phyloP scores from a whole-genome alignment of 37 sponge, comb jelly and placozoan species.

The Haliclona indistincta region DNA sequence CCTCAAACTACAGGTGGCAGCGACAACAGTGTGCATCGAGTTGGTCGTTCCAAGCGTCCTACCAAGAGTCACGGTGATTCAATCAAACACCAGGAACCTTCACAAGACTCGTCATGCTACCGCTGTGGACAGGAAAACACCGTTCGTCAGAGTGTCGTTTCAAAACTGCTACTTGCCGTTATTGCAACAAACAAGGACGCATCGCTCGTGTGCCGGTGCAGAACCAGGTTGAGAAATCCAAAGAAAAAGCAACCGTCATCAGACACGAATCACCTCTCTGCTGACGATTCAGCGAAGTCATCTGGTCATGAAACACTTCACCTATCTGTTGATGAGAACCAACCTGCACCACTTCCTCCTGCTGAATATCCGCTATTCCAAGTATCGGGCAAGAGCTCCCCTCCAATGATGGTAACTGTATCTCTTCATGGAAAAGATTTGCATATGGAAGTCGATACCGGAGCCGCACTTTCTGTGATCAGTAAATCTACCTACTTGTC shows the following conservation, averaged over 20 bases:
- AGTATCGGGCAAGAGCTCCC: no score
- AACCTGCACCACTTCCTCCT: no score
- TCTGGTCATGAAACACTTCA: no score
- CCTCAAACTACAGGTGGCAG: no score
- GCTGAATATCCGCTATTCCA: no score
- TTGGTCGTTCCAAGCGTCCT: not conserved
- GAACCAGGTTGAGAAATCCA: no score
- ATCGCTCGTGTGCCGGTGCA: constrained; percentile 6
- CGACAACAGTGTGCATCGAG: not conserved
- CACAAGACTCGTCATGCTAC: not conserved
- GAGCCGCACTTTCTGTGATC: constrained; percentile 29
- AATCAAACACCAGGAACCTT: not conserved
- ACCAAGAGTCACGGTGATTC: not conserved
- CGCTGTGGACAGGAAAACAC: constrained; percentile 7
- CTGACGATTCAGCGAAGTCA: no score
- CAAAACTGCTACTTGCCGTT: constrained; percentile 12
- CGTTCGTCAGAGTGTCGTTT: constrained; percentile 7
- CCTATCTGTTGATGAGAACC: no score
- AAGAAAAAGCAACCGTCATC: no score
- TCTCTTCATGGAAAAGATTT: not conserved
- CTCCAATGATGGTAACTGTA: not conserved
- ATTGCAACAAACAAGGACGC: constrained; percentile 31
- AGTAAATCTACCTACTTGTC: not conserved
- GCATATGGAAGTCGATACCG: constrained; percentile 13
- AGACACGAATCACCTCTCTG: no score